Conservation (phyloP, 2,113 vertebrate species). For the Pao palembangensis region DNA sequence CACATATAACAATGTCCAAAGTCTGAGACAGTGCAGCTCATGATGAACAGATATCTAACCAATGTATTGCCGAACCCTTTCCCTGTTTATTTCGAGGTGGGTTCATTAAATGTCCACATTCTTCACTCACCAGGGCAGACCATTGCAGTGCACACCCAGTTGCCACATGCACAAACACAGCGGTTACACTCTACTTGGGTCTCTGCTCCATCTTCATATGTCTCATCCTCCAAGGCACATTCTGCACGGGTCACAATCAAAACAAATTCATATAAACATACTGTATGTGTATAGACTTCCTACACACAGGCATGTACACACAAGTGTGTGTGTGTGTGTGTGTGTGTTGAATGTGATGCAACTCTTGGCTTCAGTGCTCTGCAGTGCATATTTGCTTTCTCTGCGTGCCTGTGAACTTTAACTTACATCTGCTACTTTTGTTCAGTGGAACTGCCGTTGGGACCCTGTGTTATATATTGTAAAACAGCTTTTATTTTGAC, state of each 20-base stretch:
- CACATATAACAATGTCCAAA: too few species aligned
- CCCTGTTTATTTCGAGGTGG: too few species aligned
- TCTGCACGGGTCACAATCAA: constrained; percentile 67
- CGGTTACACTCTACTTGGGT: constrained; percentile 96
- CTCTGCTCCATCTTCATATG: constrained; percentile 90
- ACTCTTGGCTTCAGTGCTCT: constrained; percentile 13
- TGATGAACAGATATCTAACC: too few species aligned
- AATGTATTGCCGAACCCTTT: too few species aligned
- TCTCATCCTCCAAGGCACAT: constrained; percentile 95
- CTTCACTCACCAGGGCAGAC: constrained; percentile 83
- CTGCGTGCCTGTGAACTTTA: constrained; percentile 53
- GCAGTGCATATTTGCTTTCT: constrained; percentile 15
- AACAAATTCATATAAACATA: neutral
- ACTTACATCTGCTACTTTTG: constrained; percentile 18
- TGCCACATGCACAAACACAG: constrained; percentile 96
- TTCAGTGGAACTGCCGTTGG: neutral
- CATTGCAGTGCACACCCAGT: constrained; percentile 99
- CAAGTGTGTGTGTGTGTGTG: constrained; percentile 1
- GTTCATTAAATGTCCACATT: neutral
- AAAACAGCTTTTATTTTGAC: too few species aligned
- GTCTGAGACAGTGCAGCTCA: too few species aligned
- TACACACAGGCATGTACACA: neutral
- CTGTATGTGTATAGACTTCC: neutral
- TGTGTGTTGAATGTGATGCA: constrained; percentile 13
- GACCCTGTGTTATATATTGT: too few species aligned